Evolutionary conservation across 37 sponge, comb jelly and placozoan genomes (phyloP), one percentile per base, ranked within the genome.

Genomic region (Haliclona indistincta): DNA sequence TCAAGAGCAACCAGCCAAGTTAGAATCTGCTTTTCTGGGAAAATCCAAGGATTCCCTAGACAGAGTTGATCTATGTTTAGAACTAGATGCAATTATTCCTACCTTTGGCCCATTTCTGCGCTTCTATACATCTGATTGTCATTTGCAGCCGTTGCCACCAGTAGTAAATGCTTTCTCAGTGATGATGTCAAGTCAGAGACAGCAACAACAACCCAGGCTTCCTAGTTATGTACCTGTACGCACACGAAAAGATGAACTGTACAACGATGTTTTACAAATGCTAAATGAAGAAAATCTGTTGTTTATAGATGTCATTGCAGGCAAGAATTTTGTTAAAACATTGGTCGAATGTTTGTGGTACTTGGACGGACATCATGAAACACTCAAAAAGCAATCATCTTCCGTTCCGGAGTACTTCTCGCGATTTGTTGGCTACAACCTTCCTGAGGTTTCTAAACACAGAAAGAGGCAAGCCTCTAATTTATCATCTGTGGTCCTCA

Each of bases 301-400:
- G 23, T 55, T 55, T 49, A 11, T 17, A 49, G 61, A 56, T 26
- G 29, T 15, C 17, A 43, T 22, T 23, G 39, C 13, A 32, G 81
- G 73, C 43, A 43, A 71, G n/a, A 30, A 26, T 4, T 58, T 73
- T 63, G 60, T 82, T n/a, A 66, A 53, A 67, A 47, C 67, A 29
- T 22, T 82, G 11, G 20, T 49, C 17, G 66, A 81, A 34, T 26
- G 33, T 10, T 49, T 84, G 71, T 84, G 77, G 77, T 76, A 71
- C 35, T 8, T 77, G 23, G 86, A 85, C 71, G 71, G 76, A 15
- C 85, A 84, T 41, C 63, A 76, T 22, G n/a, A 17, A 4, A 49
- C 71, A 33, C n/a, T 70, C 10, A 54, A 52, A 53, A 60, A 54
- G 25, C 23, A 4, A 55, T 22, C 38, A 41, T 41, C 36, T 54